These are phyloP conservation scores for Stenopsyche tienmushanensis DNA, from an alignment of 1,140 invertebrate genomes.

Conservation along the genomic window DNA sequence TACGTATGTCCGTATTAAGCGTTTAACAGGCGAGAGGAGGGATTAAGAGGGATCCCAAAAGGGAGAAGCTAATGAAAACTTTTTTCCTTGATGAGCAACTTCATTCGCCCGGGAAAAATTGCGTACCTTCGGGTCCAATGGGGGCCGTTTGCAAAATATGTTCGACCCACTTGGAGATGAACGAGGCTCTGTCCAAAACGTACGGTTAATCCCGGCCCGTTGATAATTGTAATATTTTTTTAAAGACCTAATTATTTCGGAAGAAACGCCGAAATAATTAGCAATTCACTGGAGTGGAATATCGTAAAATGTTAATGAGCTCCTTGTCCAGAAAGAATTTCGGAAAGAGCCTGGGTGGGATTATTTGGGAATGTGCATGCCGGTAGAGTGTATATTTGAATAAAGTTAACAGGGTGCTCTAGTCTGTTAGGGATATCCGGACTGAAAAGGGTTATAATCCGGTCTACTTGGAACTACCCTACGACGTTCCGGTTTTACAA, in stretches of 20 bases:
- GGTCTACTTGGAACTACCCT: no score
- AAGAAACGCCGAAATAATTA: constrained; percentile 5
- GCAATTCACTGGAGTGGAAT: no score
- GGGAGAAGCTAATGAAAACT: constrained; percentile 13
- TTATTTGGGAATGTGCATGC: no score
- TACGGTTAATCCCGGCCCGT: background rate
- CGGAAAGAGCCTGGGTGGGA: no score
- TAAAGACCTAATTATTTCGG: constrained; percentile 2
- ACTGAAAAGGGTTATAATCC: no score
- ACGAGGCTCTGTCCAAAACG: no score
- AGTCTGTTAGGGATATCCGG: no score
- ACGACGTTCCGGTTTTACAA: no score
- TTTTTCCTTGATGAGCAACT: constrained; percentile 15
- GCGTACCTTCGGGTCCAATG: background rate
- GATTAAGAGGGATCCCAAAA: background rate
- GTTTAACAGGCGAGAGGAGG: background rate
- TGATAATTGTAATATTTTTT: background rate
- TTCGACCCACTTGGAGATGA: background rate
- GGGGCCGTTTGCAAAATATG: constrained; percentile 10
- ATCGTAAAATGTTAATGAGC: no score
- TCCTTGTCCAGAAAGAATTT: no score
- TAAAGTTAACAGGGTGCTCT: no score
- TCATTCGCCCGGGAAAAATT: constrained; percentile 1
- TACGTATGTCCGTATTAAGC: constrained; percentile 9
- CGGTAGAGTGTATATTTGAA: no score